Conservation (phyloP, 2,888 invertebrate species). For the Oegoconia quadripuncta region DNA sequence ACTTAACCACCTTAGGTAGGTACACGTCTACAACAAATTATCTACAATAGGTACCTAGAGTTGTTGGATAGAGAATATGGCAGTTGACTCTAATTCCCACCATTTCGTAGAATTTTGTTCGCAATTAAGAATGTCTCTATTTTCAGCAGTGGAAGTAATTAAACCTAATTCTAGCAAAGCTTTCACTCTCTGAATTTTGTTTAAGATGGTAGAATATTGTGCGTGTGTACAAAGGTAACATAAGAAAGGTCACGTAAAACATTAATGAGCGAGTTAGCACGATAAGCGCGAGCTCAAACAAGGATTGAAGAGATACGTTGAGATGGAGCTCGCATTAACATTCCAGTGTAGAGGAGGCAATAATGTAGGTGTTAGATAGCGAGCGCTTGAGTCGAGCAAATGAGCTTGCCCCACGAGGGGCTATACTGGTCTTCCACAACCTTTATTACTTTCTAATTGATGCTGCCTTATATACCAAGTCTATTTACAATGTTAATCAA, state of each 20-base stretch:
- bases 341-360: conserved; percentile 47
- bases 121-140: no score
- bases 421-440: conserved; percentile 20
- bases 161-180: neutral
- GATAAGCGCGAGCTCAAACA: conserved; percentile 47
- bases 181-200: neutral
- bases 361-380: conserved; percentile 57
- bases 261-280: conserved; percentile 49
- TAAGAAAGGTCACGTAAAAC: conserved; percentile 44
- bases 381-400: conserved; percentile 54
- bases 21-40: no score
- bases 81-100: no score
- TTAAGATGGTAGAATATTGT: neutral
- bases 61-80: no score
- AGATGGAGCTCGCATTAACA: conserved; percentile 51
- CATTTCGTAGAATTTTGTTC: no score
- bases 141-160: no score
- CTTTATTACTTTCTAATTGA: conserved; percentile 24
- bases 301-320: conserved; percentile 43
- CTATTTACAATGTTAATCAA: no score
- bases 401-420: conserved; percentile 37
- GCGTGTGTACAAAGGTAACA: neutral
- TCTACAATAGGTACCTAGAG: no score
- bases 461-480: no score
- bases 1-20: no score